Conservation (phyloP, 2,113 vertebrate species). For the Halichoeres trimaculatus region DNA sequence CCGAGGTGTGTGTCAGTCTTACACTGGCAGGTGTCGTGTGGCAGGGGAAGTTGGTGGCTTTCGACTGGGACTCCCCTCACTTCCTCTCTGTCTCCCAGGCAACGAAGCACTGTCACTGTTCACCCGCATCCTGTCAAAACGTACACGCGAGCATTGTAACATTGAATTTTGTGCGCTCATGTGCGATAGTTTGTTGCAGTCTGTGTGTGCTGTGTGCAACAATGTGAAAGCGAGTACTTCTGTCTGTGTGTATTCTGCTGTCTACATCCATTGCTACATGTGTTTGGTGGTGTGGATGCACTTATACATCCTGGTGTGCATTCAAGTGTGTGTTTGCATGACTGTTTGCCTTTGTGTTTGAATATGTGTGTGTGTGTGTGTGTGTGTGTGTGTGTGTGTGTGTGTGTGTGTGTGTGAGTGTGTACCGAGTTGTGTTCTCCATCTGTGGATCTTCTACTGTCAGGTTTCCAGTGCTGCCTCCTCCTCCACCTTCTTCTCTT, state of each 20-base stretch:
- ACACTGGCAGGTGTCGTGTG: conserved; percentile 77
- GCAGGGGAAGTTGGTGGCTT: conserved; percentile 79
- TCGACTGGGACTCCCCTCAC: conserved; percentile 79
- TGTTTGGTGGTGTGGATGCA: conserved; percentile 14
- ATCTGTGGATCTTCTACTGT: conserved; percentile 75
- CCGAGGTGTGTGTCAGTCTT: conserved; percentile 35
- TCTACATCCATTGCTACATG: background rate
- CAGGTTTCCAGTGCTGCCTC: conserved; percentile 83
- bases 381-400: no score
- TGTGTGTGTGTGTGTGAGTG: conserved; percentile 4
- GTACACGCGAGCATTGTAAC: conserved; percentile 8
- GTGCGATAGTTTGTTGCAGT: background rate
- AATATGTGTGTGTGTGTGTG: no score
- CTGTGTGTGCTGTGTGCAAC: background rate
- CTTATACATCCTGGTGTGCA: background rate
- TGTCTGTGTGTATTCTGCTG: background rate
- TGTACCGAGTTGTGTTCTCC: conserved; percentile 81
- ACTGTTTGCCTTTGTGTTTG: background rate
- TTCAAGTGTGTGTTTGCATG: conserved; percentile 3
- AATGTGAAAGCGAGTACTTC: background rate
- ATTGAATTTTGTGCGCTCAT: conserved; percentile 3
- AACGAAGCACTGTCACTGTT: conserved; percentile 87
- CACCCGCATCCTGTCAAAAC: conserved; percentile 81
- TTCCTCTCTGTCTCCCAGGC: conserved; percentile 82
- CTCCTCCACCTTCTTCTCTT: conserved; percentile 75